Evolutionary conservation across 1,140 invertebrate genomes (phyloP), one percentile per base, ranked within the genome.

Genomic region (Drosophila sucinea): DNA sequence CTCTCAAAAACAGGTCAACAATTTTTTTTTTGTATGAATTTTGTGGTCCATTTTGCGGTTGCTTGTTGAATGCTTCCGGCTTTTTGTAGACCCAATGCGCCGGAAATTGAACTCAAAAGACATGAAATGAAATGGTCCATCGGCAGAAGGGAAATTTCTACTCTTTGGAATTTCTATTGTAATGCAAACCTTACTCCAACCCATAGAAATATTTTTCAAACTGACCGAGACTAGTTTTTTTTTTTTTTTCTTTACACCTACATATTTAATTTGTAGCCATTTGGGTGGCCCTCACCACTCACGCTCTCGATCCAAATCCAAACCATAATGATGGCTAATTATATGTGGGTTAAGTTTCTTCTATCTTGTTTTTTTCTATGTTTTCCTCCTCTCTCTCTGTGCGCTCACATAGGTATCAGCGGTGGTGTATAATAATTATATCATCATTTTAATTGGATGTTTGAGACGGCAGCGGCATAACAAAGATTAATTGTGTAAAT

Each of bases 371-470:
- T 76, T 87, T 87, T 79, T 77, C 73, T 79, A 82, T 86, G 82
- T 69, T 79, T 81, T 85, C 66, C 76, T 17, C 17, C 17, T 0
- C 17, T 17, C 17, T 17, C 17, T 17, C 81, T 77, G 77, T 56
- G 73, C 64, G 79, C 70, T 17, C 17, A 17, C 17, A 17, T 17
- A 17, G 17, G 47, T 60, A 64, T 64, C 70, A 70, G 67, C 55
- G 17, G 17, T 17, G 17, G 17, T 17, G 62, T 56, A 63, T 67
- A 47, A 69, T 89, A 86, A 86, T 86, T 86, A 86, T 80, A 83
- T 79, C 74, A 86, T 87, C 60, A 86, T 83, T 87, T 86, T 89
- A 86, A 87, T 86, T 86, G 76, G 72, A 83, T 76, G 72, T 74
- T 74, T 67, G 71, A 23, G 55, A 17, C 17, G 17, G 51, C 70